Evolutionary conservation across 2,888 invertebrate genomes (phyloP).

Genomic region (Lapara coniferarum): DNA sequence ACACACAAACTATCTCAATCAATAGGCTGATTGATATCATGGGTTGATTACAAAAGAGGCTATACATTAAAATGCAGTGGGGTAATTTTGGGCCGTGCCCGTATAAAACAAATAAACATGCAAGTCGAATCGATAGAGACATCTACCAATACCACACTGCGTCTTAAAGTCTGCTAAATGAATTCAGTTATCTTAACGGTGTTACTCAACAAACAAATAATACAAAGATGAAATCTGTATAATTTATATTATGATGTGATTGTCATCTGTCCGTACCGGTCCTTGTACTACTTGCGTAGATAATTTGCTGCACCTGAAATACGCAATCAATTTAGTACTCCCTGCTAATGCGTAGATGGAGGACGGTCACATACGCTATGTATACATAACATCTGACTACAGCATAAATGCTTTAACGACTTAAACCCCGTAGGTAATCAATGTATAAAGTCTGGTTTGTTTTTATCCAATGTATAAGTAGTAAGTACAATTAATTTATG

Average conservation of each 20-base stretch:
- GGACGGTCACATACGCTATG: conserved; percentile 1
- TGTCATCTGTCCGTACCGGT: conserved; percentile 1
- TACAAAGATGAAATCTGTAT: background rate
- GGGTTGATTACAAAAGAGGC: too few species aligned
- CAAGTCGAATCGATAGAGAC: background rate
- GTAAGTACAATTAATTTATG: background rate
- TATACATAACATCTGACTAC: background rate
- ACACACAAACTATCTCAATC: too few species aligned
- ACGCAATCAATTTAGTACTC: conserved; percentile 24
- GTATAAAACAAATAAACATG: too few species aligned
- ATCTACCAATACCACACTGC: background rate
- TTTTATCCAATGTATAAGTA: background rate
- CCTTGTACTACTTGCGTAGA: conserved; percentile 12
- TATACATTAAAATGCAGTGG: too few species aligned
- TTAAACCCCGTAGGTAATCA: background rate
- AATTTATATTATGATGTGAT: conserved; percentile 4
- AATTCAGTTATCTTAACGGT: background rate
- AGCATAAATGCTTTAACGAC: background rate
- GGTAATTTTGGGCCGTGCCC: too few species aligned
- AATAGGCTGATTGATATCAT: too few species aligned
- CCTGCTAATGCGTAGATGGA: conserved; percentile 14
- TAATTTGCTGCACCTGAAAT: conserved; percentile 24
- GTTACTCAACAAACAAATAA: conserved; percentile 6
- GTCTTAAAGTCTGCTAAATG: background rate
- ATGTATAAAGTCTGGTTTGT: background rate